Conservation (phyloP, 2,797 vertebrate genomes). For the Hapalemur alaotrensis region DNA sequence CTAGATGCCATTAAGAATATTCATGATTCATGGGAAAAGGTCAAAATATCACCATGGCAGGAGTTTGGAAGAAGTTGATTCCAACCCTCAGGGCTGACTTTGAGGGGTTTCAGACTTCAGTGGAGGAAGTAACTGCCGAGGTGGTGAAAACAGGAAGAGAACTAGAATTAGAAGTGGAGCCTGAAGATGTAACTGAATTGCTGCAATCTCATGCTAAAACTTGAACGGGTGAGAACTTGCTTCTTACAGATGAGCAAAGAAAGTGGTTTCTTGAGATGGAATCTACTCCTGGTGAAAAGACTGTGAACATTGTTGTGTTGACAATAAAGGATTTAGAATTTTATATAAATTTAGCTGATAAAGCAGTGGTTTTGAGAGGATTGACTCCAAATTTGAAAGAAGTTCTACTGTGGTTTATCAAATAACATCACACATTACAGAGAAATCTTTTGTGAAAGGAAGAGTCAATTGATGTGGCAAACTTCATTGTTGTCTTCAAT, state of each 20-base stretch:
- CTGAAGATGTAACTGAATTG: background rate
- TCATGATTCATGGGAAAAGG: background rate
- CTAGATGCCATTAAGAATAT: background rate
- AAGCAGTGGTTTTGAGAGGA: background rate
- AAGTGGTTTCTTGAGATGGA: background rate
- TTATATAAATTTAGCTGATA: background rate
- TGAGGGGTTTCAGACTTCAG: background rate
- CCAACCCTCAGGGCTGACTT: background rate
- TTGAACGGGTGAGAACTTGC: background rate
- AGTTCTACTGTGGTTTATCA: background rate
- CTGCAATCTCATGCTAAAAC: background rate
- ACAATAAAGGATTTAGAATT: background rate
- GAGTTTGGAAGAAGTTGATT: background rate
- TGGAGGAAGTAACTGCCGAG: background rate
- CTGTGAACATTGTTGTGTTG: background rate
- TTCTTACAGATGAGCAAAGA: background rate
- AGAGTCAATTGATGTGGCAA: background rate
- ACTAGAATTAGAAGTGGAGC: background rate
- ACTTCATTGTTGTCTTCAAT: background rate
- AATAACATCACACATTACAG: background rate
- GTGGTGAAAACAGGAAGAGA: background rate
- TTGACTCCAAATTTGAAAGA: background rate
- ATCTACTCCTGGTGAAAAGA: background rate
- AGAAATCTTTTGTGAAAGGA: background rate
- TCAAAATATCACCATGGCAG: background rate